Conservation (phyloP, 2,113 vertebrate genomes). For the Sinocyclocheilus grahami region DNA sequence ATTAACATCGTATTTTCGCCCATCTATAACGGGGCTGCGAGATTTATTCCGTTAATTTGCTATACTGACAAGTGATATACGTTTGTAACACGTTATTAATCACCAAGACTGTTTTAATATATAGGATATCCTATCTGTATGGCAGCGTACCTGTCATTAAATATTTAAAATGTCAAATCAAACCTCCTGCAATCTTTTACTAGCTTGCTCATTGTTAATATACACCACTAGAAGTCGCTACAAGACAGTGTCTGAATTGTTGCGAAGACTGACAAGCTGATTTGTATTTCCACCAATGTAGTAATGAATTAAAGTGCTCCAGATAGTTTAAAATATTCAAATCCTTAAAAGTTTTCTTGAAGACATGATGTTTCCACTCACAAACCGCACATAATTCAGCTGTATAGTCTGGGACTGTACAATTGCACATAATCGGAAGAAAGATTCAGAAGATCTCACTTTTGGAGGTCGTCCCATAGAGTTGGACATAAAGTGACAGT, state of each 20-base stretch:
- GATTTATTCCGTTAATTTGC: not conserved
- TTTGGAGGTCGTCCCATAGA: slow-evolving; percentile 22
- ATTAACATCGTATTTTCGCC: not conserved
- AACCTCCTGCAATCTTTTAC: not conserved
- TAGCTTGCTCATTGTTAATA: not conserved
- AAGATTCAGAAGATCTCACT: not conserved
- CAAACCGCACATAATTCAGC: not conserved
- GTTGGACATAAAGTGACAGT: slow-evolving; percentile 29
- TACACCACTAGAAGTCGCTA: slow-evolving; percentile 65
- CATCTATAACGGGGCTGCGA: not conserved
- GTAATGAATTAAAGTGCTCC: not conserved
- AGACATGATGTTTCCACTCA: not conserved
- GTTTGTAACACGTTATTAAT: not conserved
- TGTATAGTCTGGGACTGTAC: not conserved
- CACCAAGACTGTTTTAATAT: not conserved
- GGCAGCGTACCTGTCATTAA: not conserved
- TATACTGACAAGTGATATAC: not conserved
- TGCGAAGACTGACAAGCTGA: not conserved
- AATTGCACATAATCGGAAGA: not conserved
- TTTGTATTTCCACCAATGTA: not conserved
- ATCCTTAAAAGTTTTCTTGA: not conserved
- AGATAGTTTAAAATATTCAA: not conserved
- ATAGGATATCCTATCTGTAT: not conserved
- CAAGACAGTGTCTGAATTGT: slow-evolving; percentile 47
- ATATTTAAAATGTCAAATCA: not conserved